phyloP scores from a whole-genome alignment of 2,888 invertebrate genomes.

The Harpagoxenus sublaevis region DNA sequence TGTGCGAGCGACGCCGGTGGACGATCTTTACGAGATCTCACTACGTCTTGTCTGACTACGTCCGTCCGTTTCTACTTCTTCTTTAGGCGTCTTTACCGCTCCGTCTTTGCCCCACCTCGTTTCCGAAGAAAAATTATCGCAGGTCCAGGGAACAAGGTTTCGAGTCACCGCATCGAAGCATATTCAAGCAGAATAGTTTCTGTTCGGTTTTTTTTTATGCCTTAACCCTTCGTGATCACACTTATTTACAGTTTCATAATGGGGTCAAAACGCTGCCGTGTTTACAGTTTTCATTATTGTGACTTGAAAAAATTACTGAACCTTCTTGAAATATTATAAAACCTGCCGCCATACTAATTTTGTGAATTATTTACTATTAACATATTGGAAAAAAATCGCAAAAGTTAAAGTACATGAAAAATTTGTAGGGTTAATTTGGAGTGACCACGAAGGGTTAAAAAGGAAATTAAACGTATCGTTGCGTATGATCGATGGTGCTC shows the following conservation, averaged over 20 bases:
- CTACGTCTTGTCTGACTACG: neutral
- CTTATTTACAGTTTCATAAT: too few relatives aligned
- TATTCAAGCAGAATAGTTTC: neutral
- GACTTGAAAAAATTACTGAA: too few relatives aligned
- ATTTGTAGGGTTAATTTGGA: too few relatives aligned
- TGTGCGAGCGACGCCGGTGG: constrained; percentile 40
- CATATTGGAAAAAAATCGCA: too few relatives aligned
- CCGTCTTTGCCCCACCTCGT: neutral
- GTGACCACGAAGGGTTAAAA: neutral
- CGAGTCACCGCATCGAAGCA: neutral
- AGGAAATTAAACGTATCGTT: neutral
- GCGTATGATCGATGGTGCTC: neutral
- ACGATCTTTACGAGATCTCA: neutral
- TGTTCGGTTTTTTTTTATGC: too few relatives aligned
- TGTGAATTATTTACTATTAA: too few relatives aligned
- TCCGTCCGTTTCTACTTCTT: constrained; percentile 2
- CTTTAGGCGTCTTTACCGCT: neutral
- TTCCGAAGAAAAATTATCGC: neutral
- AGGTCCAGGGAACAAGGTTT: neutral
- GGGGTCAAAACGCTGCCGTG: too few relatives aligned
- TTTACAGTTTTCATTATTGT: too few relatives aligned
- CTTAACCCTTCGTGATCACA: too few relatives aligned
- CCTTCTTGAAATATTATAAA: too few relatives aligned
- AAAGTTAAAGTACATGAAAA: too few relatives aligned
- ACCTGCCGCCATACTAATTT: too few relatives aligned